Conservation (phyloP, 2,113 vertebrate genomes). For the Pangasianodon hypophthalmus region DNA sequence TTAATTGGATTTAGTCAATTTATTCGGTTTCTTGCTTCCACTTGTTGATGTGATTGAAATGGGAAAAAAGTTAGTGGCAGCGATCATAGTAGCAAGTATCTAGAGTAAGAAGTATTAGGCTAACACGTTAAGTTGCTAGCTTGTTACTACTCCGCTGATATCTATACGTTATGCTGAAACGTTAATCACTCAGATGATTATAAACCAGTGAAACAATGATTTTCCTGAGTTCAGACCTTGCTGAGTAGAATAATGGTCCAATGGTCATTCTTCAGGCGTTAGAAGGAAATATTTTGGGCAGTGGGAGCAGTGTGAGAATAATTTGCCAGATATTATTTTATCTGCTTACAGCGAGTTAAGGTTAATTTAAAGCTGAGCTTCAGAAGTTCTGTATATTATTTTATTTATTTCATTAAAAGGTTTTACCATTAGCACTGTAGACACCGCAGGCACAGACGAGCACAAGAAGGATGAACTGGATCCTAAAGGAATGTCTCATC, state of each 20-base stretch:
- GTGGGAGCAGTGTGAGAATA: background rate
- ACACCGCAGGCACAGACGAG: background rate
- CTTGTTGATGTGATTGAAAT: background rate
- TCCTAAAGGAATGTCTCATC: conserved; percentile 27
- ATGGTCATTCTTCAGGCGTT: background rate
- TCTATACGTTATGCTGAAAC: background rate
- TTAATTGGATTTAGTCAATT: background rate
- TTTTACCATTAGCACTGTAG: conserved; percentile 35
- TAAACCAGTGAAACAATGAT: background rate
- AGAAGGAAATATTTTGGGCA: background rate
- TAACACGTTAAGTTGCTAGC: background rate
- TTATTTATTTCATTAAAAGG: background rate
- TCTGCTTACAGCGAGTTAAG: background rate
- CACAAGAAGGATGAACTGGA: conserved; percentile 8
- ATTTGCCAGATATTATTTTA: background rate
- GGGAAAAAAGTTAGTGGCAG: background rate
- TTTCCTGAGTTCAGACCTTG: background rate
- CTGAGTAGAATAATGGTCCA: background rate
- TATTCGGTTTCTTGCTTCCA: background rate
- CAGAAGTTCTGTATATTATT: background rate
- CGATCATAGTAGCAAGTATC: background rate
- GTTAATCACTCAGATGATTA: background rate
- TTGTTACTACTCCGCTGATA: background rate
- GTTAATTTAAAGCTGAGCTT: background rate
- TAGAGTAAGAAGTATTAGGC: background rate